These are phyloP conservation scores for Synergus gifuensis DNA, from an alignment of 2,888 invertebrate species.

Conservation along the genomic window DNA sequence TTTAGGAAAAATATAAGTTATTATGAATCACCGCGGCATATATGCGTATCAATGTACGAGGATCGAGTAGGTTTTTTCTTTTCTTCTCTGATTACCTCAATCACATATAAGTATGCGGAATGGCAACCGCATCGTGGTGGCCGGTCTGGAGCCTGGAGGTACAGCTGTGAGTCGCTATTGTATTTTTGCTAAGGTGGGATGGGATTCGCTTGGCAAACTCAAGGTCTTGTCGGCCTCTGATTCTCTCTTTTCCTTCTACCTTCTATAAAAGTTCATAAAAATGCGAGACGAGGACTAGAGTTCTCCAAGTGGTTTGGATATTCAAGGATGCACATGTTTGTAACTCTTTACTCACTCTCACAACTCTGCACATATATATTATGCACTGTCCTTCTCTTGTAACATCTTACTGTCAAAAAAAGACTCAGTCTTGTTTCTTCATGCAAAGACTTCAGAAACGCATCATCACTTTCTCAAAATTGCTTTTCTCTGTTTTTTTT, in stretches of 20 bases:
- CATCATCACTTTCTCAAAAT: not conserved
- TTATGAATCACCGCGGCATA: not conserved
- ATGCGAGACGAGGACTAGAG: constrained; percentile 31
- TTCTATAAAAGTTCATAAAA: constrained; percentile 35
- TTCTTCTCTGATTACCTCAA: constrained; percentile 21
- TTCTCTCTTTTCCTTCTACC: constrained; percentile 41
- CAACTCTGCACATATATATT: not conserved
- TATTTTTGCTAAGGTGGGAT: constrained; percentile 57
- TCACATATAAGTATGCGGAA: constrained; percentile 27
- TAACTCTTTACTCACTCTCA: not conserved
- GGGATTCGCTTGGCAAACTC: constrained; percentile 50
- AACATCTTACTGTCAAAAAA: not conserved
- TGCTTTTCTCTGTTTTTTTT: not conserved
- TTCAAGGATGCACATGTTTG: constrained; percentile 5
- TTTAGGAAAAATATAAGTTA: not conserved
- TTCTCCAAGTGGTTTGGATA: constrained; percentile 9
- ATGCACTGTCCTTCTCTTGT: not conserved
- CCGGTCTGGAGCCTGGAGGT: constrained; percentile 52
- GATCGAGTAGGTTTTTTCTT: constrained; percentile 4
- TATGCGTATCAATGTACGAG: not conserved
- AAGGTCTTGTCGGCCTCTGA: constrained; percentile 44
- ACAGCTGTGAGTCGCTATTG: constrained; percentile 59
- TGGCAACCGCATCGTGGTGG: constrained; percentile 42
- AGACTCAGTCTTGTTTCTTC: not conserved
- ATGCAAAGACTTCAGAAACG: not conserved